Conservation (phyloP, 2,113 vertebrate genomes). For the Pseudois nayaur region DNA sequence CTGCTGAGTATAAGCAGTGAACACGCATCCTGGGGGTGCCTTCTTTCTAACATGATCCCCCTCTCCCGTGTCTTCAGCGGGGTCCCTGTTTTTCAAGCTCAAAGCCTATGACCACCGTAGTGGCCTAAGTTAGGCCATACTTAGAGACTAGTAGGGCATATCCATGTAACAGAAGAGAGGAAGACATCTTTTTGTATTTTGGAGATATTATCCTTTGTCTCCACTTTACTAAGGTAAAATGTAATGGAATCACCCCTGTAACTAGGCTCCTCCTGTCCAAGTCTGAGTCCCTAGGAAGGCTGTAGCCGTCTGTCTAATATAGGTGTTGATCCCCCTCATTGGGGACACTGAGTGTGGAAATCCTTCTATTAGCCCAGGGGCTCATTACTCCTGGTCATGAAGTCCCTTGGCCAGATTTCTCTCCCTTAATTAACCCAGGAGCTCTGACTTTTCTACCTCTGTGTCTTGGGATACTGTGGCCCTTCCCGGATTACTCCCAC, state of each 20-base stretch:
- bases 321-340: too few species aligned
- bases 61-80: neutral
- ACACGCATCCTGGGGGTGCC: neutral
- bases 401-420: neutral
- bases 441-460: neutral
- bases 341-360: neutral
- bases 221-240: neutral
- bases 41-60: neutral
- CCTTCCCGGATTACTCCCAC: too few species aligned
- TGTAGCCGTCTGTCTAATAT: neutral
- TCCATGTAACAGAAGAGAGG: neutral
- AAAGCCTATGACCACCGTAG: neutral
- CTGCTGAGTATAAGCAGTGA: neutral
- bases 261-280: neutral
- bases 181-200: neutral
- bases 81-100: neutral
- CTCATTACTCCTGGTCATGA: neutral
- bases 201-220: neutral
- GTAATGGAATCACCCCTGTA: neutral
- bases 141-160: neutral
- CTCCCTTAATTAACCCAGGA: neutral
- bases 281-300: neutral
- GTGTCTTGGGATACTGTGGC: neutral
- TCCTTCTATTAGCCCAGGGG: neutral
- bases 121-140: neutral